Percentiles rank a stretch among this genome's conserved stretches.
phyloP scores from a whole-genome alignment of 1,140 invertebrate genomes.

The Drosophila leontia region DNA sequence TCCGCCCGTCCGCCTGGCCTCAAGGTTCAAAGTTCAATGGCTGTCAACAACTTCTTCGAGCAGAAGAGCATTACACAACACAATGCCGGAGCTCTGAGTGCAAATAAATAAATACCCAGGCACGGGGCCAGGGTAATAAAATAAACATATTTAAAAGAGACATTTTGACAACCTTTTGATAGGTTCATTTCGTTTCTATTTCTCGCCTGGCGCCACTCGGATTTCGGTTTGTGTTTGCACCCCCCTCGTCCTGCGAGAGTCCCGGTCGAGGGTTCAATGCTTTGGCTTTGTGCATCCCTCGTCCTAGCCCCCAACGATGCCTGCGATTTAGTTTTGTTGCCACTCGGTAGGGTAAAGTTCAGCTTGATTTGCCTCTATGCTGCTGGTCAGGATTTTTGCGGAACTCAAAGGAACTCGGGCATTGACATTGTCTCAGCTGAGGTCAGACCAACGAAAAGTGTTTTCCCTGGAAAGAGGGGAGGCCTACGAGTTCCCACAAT shows the following conservation, averaged over 20 bases:
- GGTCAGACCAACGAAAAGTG: neutral
- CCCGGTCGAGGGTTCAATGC: constrained; percentile 52
- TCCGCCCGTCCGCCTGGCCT: constrained; percentile 3
- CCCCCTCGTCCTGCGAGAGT: constrained; percentile 7
- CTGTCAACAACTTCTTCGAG: constrained; percentile 64
- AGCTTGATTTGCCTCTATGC: constrained; percentile 27
- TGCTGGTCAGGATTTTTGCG: constrained; percentile 33
- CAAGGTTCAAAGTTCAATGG: constrained; percentile 76
- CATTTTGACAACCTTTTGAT: constrained; percentile 80
- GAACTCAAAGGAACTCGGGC: constrained; percentile 23
- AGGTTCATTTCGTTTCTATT: constrained; percentile 74
- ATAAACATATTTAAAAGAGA: constrained; percentile 82
- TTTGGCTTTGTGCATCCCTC: constrained; percentile 62
- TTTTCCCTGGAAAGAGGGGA: neutral
- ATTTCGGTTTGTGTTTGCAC: constrained; percentile 29
- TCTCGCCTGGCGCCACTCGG: constrained; percentile 33
- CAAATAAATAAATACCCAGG: constrained; percentile 77
- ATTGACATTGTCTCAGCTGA: constrained; percentile 22
- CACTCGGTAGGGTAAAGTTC: constrained; percentile 29
- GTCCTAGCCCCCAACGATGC: constrained; percentile 12
- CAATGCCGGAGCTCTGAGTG: constrained; percentile 40
- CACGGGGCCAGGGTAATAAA: constrained; percentile 66
- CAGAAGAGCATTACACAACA: constrained; percentile 64
- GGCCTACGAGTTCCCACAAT: neutral
- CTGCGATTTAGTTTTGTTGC: constrained; percentile 33